Percentiles rank a stretch among this genome's conserved stretches.
Evolutionary conservation across 2,797 vertebrate genomes (phyloP).

Genomic region (Malacoraja senta): DNA sequence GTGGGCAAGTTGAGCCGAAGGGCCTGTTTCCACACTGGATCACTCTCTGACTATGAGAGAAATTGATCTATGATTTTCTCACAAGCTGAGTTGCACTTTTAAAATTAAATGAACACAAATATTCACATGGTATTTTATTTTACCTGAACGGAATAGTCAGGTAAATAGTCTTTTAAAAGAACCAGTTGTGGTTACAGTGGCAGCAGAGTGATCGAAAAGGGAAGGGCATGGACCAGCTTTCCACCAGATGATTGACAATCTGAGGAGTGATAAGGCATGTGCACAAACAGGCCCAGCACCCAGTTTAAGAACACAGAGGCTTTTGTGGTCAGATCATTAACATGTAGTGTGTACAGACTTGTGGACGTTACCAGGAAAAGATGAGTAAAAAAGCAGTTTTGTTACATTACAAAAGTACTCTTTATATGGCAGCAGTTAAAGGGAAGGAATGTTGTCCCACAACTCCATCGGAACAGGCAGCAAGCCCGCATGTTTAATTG

Average conservation of each 20-base stretch:
- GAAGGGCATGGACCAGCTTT: background rate
- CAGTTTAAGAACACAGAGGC: background rate
- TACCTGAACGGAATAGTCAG: background rate
- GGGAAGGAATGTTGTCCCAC: background rate
- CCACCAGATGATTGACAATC: slow-evolving; percentile 20
- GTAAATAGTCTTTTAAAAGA: background rate
- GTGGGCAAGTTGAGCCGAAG: no score
- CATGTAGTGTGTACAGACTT: slow-evolving; percentile 5
- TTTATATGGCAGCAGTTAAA: background rate
- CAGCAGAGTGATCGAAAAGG: background rate
- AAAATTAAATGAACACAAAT: background rate
- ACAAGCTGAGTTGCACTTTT: background rate
- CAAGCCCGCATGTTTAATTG: background rate
- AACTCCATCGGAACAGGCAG: background rate
- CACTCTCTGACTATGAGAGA: background rate
- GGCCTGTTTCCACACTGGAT: no score
- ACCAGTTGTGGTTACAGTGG: background rate
- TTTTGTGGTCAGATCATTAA: background rate
- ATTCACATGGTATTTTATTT: background rate
- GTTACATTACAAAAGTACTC: background rate
- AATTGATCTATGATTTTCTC: background rate
- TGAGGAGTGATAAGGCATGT: slow-evolving; percentile 12
- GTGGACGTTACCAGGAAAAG: background rate
- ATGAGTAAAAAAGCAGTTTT: background rate
- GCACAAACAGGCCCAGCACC: background rate